phyloP scores from a whole-genome alignment of 1,140 invertebrate genomes.

The Alviniconcha marisindica region DNA sequence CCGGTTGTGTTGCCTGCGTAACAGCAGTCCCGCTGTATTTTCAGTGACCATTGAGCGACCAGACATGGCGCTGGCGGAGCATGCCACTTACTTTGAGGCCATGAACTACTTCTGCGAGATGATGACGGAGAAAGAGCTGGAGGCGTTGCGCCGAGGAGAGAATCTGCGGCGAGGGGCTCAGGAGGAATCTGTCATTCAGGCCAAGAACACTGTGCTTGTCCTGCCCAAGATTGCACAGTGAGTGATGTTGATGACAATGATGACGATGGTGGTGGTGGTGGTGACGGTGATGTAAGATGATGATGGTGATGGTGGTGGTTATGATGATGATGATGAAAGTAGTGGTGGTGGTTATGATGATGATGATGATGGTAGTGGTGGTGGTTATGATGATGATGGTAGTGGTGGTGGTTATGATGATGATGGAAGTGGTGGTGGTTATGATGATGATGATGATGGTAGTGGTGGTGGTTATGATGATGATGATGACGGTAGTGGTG shows the following conservation, averaged over 20 bases:
- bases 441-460: too few relatives aligned
- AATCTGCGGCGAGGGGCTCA: conserved; percentile 48
- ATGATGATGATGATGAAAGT: neutral
- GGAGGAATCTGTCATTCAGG: conserved; percentile 56
- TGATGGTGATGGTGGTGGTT: neutral
- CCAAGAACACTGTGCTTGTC: conserved; percentile 74
- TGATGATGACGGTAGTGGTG: too few relatives aligned
- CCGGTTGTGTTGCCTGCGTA: too few relatives aligned
- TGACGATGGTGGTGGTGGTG: neutral
- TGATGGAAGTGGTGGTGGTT: too few relatives aligned
- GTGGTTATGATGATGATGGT: too few relatives aligned
- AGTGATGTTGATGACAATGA: conserved; percentile 33
- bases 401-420: too few relatives aligned
- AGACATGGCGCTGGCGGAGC: conserved; percentile 63
- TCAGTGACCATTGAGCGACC: conserved; percentile 69
- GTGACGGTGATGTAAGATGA: too few relatives aligned
- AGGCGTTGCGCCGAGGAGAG: conserved; percentile 60
- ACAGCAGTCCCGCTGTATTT: too few relatives aligned
- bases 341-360: too few relatives aligned
- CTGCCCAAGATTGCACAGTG: conserved; percentile 71
- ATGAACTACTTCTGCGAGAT: conserved; percentile 75
- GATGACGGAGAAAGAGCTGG: conserved; percentile 69
- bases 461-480: too few relatives aligned
- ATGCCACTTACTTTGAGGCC: conserved; percentile 72
- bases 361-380: too few relatives aligned